Base-by-base conservation (phyloP, 2,113 vertebrate species). In the Procavia capensis region DNA sequence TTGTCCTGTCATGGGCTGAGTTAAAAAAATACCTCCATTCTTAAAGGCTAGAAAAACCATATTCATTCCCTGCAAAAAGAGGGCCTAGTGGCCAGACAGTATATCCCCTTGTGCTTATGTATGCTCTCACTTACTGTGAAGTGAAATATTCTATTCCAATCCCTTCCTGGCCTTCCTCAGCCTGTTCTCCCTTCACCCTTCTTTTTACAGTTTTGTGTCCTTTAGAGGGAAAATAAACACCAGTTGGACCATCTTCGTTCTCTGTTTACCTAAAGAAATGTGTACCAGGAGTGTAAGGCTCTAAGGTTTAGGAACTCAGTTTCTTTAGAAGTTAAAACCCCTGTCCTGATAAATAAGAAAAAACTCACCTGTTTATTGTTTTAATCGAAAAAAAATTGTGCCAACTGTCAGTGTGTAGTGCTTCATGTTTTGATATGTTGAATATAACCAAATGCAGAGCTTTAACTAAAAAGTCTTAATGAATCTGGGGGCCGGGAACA, bases 1-100 rank as follows among this genome's bases (percentile, higher is more conserved):
- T 66, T 72, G 45, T 86, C 45, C 47, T 59, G 29, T 90, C 66
- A 76, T 1, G 0, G 47, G n/a, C 50, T 41, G 47, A 70, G 57
- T 75, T 79, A 92, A 89, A 92, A 89, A 94, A 96, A 68, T 76
- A 89, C 54, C 45, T 54, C 74, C n/a, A 36, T 43, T 31, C 14
- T 45, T 47, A 83, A 41, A 78, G 25, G 47, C 16, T 41, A 16
- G 78, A 80, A 80, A 72, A 66, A 22, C 36, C 34, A 36, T 7
- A 41, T 61, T 85, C 41, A 36, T 20, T 45, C 36, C 54, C 34
- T 22, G 72, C 8, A 8, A 25, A 27, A 41, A 82, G 19, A 24
- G 29, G 50, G 74, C 19, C 5, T 20, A 74, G 43, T 8, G 45
- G 81, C 43, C 45, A 3, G 25, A 10, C 0, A 29, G 11, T 27